Evolutionary conservation across 2,888 invertebrate genomes (phyloP).

Genomic region (Punctoribates punctum): DNA sequence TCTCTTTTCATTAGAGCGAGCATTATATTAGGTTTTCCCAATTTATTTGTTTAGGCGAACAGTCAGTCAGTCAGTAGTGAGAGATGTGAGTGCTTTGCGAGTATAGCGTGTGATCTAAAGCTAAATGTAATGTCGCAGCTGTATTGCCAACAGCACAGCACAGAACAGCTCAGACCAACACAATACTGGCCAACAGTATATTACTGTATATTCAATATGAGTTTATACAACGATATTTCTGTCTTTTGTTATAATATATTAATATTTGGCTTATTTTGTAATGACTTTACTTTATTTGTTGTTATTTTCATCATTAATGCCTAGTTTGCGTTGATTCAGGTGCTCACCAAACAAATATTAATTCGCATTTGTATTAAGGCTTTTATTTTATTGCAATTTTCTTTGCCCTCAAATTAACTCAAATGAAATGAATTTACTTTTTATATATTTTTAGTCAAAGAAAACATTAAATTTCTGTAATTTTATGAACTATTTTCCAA

Average conservation of each 20-base stretch:
- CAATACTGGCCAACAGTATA: constrained; percentile 4
- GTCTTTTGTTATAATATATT: constrained; percentile 37
- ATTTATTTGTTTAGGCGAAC: constrained; percentile 32
- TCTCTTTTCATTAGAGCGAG: constrained; percentile 32
- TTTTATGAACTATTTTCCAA: constrained; percentile 16
- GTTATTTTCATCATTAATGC: constrained; percentile 38
- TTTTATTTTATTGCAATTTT: constrained; percentile 33
- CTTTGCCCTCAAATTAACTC: constrained; percentile 17
- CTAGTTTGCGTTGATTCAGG: constrained; percentile 18
- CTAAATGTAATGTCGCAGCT: constrained; percentile 36
- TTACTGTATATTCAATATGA: neutral
- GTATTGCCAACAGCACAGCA: constrained; percentile 28
- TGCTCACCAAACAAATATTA: constrained; percentile 34
- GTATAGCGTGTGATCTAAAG: constrained; percentile 31
- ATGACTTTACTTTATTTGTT: constrained; percentile 30
- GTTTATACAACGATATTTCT: constrained; percentile 20
- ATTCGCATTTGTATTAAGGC: constrained; percentile 9
- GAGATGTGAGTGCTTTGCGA: constrained; percentile 21
- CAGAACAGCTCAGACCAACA: constrained; percentile 4
- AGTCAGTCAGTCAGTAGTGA: constrained; percentile 26
- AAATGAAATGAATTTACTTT: constrained; percentile 23
- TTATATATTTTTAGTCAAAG: constrained; percentile 11
- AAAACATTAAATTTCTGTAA: neutral
- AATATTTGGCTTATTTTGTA: constrained; percentile 38
- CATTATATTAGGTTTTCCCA: constrained; percentile 33